Evolutionary conservation across 2,888 invertebrate species (phyloP).

Genomic region (Dynastes grantii): DNA sequence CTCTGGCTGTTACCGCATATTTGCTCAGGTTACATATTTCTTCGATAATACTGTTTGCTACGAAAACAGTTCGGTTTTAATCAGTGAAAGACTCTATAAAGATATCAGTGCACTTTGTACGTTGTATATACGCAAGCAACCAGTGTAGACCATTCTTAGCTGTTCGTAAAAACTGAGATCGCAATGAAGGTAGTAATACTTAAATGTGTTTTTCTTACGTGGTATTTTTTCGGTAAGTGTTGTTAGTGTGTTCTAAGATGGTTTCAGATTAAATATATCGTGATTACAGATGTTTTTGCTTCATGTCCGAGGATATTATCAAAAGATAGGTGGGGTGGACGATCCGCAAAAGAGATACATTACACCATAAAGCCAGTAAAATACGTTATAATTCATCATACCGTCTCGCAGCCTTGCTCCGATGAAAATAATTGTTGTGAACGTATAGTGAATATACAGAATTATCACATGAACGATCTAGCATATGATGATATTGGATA

Average conservation of each 20-base stretch:
- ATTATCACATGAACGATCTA: constrained; percentile 71
- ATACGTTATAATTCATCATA: constrained; percentile 75
- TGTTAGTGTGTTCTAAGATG: not conserved
- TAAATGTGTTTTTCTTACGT: not conserved
- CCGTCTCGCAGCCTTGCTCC: constrained; percentile 72
- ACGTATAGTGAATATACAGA: constrained; percentile 70
- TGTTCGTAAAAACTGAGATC: not conserved
- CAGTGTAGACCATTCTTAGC: not conserved
- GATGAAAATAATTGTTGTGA: constrained; percentile 69
- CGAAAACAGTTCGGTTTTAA: no score
- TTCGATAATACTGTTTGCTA: no score
- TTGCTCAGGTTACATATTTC: no score
- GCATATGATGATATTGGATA: constrained; percentile 75
- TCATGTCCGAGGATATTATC: constrained; percentile 74
- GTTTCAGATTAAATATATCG: not conserved
- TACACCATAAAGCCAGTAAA: constrained; percentile 73
- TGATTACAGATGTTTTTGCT: not conserved
- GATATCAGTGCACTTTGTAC: no score
- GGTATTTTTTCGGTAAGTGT: not conserved
- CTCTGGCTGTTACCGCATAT: no score
- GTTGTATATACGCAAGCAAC: no score
- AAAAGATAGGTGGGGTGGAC: constrained; percentile 76
- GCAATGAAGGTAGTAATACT: not conserved
- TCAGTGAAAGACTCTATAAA: no score
- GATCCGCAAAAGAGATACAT: constrained; percentile 70